Evolutionary conservation across 2,797 vertebrate species (phyloP).

Genomic region (Lepidocolaptes lacrymiger): DNA sequence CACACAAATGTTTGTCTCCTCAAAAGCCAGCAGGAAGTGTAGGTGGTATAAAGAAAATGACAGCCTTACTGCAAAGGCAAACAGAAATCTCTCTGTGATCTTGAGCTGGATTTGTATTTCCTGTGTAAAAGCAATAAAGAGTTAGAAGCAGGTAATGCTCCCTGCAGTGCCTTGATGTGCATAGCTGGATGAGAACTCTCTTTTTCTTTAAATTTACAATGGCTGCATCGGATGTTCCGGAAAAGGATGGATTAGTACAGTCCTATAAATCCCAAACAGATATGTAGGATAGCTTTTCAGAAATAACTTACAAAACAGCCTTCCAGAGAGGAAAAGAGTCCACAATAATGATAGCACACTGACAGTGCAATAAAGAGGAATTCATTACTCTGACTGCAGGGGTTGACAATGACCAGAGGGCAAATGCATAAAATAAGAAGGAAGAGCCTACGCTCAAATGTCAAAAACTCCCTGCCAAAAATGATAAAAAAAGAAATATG

Average conservation of each 20-base stretch:
- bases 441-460: neutral
- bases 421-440: conserved; percentile 24
- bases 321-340: neutral
- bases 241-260: neutral
- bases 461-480: neutral
- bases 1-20: neutral
- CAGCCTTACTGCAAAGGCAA: neutral
- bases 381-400: conserved; percentile 4
- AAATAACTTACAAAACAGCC: conserved; percentile 3
- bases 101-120: neutral
- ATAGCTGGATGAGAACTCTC: neutral
- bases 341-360: neutral
- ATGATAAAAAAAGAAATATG: neutral
- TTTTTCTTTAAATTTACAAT: neutral
- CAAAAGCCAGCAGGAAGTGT: neutral
- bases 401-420: conserved; percentile 31
- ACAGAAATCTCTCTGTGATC: neutral
- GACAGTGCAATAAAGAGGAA: conserved; percentile 6
- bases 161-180: neutral
- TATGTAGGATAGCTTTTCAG: neutral
- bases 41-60: neutral
- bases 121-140: neutral
- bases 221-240: neutral
- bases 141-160: neutral
- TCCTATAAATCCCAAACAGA: neutral